A percentile compares a stretch with the other conserved stretches of the same genome.
These are phyloP conservation scores for Eudasyphora cyanicolor DNA, from an alignment of 2,888 invertebrate species.

Conservation along the genomic window DNA sequence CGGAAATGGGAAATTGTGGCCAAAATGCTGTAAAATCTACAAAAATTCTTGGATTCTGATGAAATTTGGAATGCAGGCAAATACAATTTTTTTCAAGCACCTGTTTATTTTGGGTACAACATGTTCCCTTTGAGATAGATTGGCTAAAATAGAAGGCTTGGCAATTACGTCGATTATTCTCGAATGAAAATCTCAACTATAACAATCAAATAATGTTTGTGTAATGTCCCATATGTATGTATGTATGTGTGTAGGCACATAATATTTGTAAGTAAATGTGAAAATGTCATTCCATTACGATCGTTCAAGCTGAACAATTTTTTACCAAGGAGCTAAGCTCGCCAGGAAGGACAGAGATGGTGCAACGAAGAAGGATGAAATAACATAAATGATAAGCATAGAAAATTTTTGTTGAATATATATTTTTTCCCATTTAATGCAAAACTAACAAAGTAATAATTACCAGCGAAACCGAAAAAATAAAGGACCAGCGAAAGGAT, in stretches of 20 bases:
- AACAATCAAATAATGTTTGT: not conserved
- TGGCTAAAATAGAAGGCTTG: too few species aligned
- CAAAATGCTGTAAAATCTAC: too few species aligned
- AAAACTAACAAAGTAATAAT: constrained; percentile 39
- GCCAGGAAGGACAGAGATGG: constrained; percentile 16
- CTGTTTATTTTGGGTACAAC: too few species aligned
- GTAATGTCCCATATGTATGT: not conserved
- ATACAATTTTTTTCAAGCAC: too few species aligned
- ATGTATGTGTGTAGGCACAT: not conserved
- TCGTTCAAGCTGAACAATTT: constrained; percentile 40
- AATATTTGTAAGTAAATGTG: constrained; percentile 16
- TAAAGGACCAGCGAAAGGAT: constrained; percentile 24
- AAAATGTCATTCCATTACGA: not conserved
- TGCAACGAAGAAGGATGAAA: not conserved
- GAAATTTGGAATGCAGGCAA: too few species aligned
- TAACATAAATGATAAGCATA: constrained; percentile 39
- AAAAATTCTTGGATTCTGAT: too few species aligned
- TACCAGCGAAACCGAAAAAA: constrained; percentile 24
- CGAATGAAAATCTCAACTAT: too few species aligned
- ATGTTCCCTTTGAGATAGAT: too few species aligned
- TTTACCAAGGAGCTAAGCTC: not conserved
- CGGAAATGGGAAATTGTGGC: too few species aligned
- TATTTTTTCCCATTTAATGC: constrained; percentile 9
- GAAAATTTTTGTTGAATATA: constrained; percentile 7
- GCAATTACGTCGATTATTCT: too few species aligned